Evolutionary conservation across 2,113 vertebrate genomes (phyloP), one percentile per base, ranked within the genome.

Genomic region (Perca schrenkii): DNA sequence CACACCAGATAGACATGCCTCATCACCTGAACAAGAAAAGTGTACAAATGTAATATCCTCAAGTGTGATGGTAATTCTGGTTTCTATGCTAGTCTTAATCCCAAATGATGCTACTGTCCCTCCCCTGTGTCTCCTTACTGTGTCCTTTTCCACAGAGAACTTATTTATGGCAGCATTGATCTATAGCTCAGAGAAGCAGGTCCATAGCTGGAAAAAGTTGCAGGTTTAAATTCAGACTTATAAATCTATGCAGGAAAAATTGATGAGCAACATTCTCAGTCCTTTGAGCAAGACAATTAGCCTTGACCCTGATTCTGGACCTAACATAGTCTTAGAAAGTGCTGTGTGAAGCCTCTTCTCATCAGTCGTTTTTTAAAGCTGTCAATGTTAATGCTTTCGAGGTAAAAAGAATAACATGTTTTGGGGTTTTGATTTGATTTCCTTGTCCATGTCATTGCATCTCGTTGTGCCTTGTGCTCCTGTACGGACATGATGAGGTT

Each of bases 61-160:
- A 57, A 36, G 70, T 66, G 53, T 31, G 47, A 53, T 17, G 15
- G 19, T 57, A 50, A 54, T 4, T 43, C 34, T 65, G 5, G 25
- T 68, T 67, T 57, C 40, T 40, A 56, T 4, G 65, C 34, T 66
- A 61, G 21, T 64, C 65, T 28, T 31, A 50, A 74, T 80, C 72
- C 66, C 74, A 74, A 58, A 49, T 63, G 79, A 52, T 46, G 22
- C 46, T 52, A n/a, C 63, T 31, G 57, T 49, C 43, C 16, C 50
- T 86, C 72, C 76, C 76, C n/a, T 31, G 74, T 70, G 79, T 73
- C 82, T 80, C 62, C 46, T 77, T 16, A 77, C 12, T 40, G 49
- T 52, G 36, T 82, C 60, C 52, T 74, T 80, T 89, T 82, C 72
- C 61, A 85, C 72, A 74, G 62, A 61, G 61, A 68, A 52, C 43